These are phyloP conservation scores for Euwallacea fornicatus DNA, from an alignment of 1,140 invertebrate species.

Conservation along the genomic window DNA sequence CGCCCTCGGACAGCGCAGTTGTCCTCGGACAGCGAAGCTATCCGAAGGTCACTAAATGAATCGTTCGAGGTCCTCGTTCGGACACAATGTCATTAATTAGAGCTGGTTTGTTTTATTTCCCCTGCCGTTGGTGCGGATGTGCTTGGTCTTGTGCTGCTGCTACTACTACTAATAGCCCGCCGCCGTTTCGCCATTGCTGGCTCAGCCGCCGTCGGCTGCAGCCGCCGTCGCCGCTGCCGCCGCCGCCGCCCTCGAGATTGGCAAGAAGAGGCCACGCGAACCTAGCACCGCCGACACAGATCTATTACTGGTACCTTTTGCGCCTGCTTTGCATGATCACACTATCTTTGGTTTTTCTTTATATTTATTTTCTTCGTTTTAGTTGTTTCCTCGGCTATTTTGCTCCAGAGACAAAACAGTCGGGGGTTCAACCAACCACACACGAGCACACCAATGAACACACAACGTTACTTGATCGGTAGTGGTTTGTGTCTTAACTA, in stretches of 20 bases:
- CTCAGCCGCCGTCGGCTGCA: constrained; percentile 44
- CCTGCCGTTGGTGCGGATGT: constrained; percentile 50
- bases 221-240: constrained; percentile 52
- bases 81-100: constrained; percentile 49
- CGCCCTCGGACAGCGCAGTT: background rate
- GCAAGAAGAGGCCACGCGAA: constrained; percentile 85
- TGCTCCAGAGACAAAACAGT: constrained; percentile 7
- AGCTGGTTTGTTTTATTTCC: constrained; percentile 55
- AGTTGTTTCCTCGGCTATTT: background rate
- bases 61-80: too few species aligned
- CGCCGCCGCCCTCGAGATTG: constrained; percentile 68
- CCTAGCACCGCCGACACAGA: constrained; percentile 71
- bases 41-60: too few species aligned
- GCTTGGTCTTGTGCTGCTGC: constrained; percentile 55
- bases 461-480: constrained; percentile 38
- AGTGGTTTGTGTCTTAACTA: constrained; percentile 49
- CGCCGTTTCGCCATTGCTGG: constrained; percentile 58
- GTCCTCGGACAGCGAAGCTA: too few species aligned
- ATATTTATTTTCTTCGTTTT: constrained; percentile 8
- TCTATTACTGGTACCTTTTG: constrained; percentile 84
- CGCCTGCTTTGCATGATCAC: constrained; percentile 63
- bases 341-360: constrained; percentile 34
- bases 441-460: constrained; percentile 35
- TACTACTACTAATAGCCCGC: constrained; percentile 60
- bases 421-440: constrained; percentile 6